Percentiles rank a stretch among this genome's conserved stretches.
Conservation (phyloP, 2,888 invertebrate genomes). For the Oeneis ivallda region DNA sequence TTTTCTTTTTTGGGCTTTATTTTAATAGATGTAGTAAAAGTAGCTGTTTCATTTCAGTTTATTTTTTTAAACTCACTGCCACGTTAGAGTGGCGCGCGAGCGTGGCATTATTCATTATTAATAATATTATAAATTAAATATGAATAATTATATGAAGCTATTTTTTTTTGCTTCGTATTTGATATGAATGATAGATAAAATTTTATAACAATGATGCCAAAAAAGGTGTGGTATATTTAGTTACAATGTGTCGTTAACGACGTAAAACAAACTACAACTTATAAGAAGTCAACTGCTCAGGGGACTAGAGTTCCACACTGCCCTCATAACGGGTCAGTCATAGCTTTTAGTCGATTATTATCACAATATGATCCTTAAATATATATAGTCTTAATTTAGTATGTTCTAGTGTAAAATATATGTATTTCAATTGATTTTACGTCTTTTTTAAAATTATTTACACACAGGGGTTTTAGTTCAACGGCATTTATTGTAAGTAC, state of each 20-base stretch:
- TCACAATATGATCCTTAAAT: constrained; percentile 24
- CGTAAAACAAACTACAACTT: constrained; percentile 22
- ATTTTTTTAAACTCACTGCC: background rate
- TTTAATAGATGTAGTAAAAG: too few species aligned
- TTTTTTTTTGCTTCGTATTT: constrained; percentile 27
- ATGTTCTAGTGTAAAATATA: constrained; percentile 14
- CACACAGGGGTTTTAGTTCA: constrained; percentile 5
- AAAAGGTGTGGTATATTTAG: constrained; percentile 32
- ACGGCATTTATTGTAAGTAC: constrained; percentile 22
- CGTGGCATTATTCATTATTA: constrained; percentile 8
- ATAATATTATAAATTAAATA: constrained; percentile 11
- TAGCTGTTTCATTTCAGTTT: too few species aligned
- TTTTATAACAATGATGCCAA: constrained; percentile 36
- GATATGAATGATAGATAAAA: constrained; percentile 28
- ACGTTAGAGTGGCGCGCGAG: background rate
- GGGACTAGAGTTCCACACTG: constrained; percentile 24
- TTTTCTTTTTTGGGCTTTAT: too few species aligned
- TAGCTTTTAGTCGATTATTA: constrained; percentile 20
- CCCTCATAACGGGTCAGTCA: constrained; percentile 3
- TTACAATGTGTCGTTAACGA: constrained; percentile 28
- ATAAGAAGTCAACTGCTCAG: constrained; percentile 32
- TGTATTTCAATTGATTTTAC: constrained; percentile 6
- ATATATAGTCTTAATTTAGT: constrained; percentile 12
- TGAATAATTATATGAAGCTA: constrained; percentile 22
- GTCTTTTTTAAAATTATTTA: background rate